Percentiles rank a stretch among this genome's conserved stretches.
Conservation (phyloP, 2,888 invertebrate genomes). For the Machimus atricapillus region DNA sequence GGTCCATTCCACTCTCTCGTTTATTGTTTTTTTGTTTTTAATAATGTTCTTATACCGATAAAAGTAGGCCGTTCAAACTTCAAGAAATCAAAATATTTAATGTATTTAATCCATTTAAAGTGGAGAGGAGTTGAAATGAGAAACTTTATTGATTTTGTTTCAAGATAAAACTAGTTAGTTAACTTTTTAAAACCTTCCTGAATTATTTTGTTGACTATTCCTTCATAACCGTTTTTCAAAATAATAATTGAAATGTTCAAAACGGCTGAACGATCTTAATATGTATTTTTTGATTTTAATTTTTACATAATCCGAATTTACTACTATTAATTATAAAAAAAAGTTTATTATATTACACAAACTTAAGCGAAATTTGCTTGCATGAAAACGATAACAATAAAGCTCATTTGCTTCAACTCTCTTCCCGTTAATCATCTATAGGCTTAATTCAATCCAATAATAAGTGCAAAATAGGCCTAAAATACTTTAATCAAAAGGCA, state of each 20-base stretch:
- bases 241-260: no score
- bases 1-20: neutral
- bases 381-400: neutral
- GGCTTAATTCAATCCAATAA: neutral
- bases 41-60: neutral
- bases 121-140: neutral
- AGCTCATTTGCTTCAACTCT: neutral
- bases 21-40: neutral
- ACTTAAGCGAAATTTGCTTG: neutral
- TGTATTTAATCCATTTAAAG: neutral
- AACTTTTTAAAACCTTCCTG: neutral
- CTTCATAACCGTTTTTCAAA: no score
- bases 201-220: neutral
- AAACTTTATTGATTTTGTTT: neutral
- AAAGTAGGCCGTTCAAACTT: neutral
- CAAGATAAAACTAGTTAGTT: neutral
- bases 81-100: neutral
- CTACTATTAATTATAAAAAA: no score
- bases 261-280: no score
- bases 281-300: no score
- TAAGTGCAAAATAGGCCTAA: neutral
- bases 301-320: no score
- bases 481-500: neutral
- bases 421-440: neutral
- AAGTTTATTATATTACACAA: neutral